Evolutionary conservation across 1,140 invertebrate species (phyloP).

Genomic region (Papilio dardanus): DNA sequence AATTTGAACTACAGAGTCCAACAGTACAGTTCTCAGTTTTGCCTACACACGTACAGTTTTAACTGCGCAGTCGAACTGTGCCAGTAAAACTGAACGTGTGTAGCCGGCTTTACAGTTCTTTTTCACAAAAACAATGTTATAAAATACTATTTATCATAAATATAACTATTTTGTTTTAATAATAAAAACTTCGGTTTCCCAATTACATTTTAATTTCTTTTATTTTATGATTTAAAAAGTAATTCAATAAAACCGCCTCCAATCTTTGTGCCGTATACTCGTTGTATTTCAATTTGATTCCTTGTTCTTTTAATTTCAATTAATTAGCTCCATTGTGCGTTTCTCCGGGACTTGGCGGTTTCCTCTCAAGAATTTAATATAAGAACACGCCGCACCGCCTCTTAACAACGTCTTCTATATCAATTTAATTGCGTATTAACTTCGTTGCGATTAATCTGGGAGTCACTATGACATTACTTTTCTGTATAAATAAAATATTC

Average conservation of each 20-base stretch:
- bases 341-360: conserved; percentile 49
- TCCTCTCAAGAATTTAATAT: conserved; percentile 44
- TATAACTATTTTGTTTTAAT: too few relatives aligned
- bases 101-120: too few relatives aligned
- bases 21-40: too few relatives aligned
- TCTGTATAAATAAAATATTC: neutral
- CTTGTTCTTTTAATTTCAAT: conserved; percentile 47
- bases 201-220: too few relatives aligned
- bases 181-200: neutral
- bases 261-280: conserved; percentile 51
- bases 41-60: too few relatives aligned
- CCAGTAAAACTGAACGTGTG: too few relatives aligned
- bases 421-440: conserved; percentile 13
- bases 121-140: too few relatives aligned
- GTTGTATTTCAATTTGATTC: conserved; percentile 56
- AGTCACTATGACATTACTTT: neutral
- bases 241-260: too few relatives aligned
- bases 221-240: too few relatives aligned
- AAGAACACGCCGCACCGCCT: conserved; percentile 6
- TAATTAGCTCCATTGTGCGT: conserved; percentile 62
- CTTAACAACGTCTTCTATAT: conserved; percentile 17
- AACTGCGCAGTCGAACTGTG: too few relatives aligned
- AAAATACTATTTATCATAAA: too few relatives aligned
- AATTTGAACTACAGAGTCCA: too few relatives aligned
- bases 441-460: neutral